Evolutionary conservation across 2,888 invertebrate genomes (phyloP).

Genomic region (Horisme vitalbata): DNA sequence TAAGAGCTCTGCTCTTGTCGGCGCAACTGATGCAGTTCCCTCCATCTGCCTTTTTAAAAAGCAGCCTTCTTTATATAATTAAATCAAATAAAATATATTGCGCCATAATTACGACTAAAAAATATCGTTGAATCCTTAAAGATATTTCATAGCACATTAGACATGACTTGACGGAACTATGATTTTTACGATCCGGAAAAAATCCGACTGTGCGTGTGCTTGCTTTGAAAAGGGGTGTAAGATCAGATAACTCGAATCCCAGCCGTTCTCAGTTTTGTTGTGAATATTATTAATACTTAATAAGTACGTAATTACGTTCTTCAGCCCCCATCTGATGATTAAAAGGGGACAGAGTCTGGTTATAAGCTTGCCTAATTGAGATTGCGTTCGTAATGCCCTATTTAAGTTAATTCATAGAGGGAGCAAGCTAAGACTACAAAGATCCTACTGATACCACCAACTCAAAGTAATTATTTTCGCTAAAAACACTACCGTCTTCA

Average conservation of each 20-base stretch:
- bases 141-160: no score
- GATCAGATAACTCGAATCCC: conserved; percentile 48
- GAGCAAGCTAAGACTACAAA: background rate
- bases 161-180: background rate
- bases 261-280: conserved; percentile 49
- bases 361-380: conserved; percentile 49
- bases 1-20: no score
- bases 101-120: no score
- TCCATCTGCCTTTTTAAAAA: no score
- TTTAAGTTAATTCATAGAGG: background rate
- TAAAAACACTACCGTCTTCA: no score
- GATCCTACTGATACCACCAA: background rate
- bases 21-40: no score
- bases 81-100: no score
- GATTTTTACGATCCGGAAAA: background rate
- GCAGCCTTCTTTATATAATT: no score
- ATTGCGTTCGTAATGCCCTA: conserved; percentile 10
- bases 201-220: conserved; percentile 2
- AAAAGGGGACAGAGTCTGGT: conserved; percentile 49
- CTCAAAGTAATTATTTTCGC: no score
- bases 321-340: conserved; percentile 48
- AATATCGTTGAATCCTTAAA: no score
- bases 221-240: conserved; percentile 34
- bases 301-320: conserved; percentile 54
- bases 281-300: conserved; percentile 59